These are phyloP conservation scores for Drosophila mojavensis DNA, from an alignment of 1,140 invertebrate genomes.

Conservation along the genomic window DNA sequence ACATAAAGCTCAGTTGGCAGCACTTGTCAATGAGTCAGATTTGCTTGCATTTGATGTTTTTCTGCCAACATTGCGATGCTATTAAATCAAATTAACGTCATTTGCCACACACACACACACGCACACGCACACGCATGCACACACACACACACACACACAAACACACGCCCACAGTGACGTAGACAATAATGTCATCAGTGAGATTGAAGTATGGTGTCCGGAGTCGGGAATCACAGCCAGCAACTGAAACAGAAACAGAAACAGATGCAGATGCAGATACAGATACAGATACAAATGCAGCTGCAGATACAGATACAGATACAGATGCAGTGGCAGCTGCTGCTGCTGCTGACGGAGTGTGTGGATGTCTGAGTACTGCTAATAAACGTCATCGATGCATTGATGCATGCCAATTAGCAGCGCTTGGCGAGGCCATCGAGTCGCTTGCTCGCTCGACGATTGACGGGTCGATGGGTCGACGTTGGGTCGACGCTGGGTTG, in stretches of 20 bases:
- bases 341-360: constrained; percentile 24
- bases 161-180: constrained; percentile 49
- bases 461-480: too few relatives aligned
- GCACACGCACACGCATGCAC: too few relatives aligned
- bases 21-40: background rate
- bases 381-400: constrained; percentile 81
- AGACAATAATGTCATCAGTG: constrained; percentile 61
- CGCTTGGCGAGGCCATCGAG: constrained; percentile 26
- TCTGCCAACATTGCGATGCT: constrained; percentile 11
- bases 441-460: background rate
- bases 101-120: constrained; percentile 76
- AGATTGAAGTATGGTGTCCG: background rate
- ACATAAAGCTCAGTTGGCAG: constrained; percentile 9
- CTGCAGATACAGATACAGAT: background rate
- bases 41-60: background rate
- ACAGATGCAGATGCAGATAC: too few relatives aligned
- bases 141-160: constrained; percentile 43
- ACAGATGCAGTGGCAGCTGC: background rate
- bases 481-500: background rate
- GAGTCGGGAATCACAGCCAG: background rate
- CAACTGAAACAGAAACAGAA: too few relatives aligned
- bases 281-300: background rate
- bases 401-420: constrained; percentile 78
- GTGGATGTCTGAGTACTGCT: constrained; percentile 68
- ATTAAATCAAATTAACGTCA: constrained; percentile 78